These are phyloP conservation scores for Nasua narica DNA, from an alignment of 2,797 vertebrate species.

Conservation along the genomic window DNA sequence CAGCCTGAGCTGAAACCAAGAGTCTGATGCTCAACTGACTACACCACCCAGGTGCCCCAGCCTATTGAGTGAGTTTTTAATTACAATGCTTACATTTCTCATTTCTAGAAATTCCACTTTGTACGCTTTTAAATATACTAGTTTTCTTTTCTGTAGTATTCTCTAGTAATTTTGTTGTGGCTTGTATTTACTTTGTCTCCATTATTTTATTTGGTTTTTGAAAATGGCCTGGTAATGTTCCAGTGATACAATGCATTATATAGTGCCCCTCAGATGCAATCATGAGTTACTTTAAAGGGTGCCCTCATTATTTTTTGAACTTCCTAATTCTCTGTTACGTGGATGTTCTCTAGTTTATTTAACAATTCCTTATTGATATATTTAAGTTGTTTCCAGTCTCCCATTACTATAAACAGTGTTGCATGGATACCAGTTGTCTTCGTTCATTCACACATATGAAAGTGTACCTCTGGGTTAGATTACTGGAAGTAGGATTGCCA, in stretches of 20 bases:
- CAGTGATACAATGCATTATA: background rate
- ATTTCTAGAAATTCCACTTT: background rate
- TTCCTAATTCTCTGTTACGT: background rate
- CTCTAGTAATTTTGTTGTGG: background rate
- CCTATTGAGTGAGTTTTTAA: background rate
- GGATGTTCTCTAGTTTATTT: background rate
- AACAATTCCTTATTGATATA: background rate
- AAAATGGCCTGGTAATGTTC: background rate
- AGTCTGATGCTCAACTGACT: too few species aligned
- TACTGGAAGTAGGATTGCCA: background rate
- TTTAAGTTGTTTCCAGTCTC: background rate
- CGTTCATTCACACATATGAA: background rate
- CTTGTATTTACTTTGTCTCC: background rate
- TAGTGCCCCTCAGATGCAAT: background rate
- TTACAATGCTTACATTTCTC: background rate
- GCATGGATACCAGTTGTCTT: accelerated
- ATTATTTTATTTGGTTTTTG: background rate
- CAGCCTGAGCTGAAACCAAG: too few species aligned
- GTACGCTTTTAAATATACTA: background rate
- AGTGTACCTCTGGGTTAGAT: background rate
- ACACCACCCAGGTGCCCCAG: too few species aligned
- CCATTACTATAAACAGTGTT: background rate
- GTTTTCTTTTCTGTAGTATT: background rate
- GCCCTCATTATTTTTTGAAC: background rate
- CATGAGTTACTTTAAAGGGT: background rate